Base-by-base conservation (phyloP, 2,888 invertebrate genomes). In the Rhingia rostrata region DNA sequence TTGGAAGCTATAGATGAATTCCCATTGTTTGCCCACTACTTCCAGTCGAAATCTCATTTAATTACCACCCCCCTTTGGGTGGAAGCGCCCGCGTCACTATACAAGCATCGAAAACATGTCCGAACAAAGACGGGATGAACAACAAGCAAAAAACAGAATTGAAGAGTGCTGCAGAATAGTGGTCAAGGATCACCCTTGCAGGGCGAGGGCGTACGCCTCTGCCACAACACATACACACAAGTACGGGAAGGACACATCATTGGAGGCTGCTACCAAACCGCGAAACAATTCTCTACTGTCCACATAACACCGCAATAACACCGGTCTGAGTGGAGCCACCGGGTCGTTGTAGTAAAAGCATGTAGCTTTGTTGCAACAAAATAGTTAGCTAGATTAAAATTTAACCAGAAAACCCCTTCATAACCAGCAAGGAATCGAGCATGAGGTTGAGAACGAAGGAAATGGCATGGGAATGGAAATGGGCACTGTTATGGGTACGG, bases 301-400 rank as follows among this genome's bases (percentile, higher is more conserved):
- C 80, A 80, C 80, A 84, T 80, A 84, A 84, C 66, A 79, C 83
- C 83, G 74, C 79, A 79, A 74, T 79, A 84, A 79, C 79, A 84
- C 70, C 70, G 80, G 84, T 84, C 75, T 84, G 84, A 83, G 83
- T 79, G 79, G 45, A 83, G 73, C 79, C 79, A 83, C 77, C 41
- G 58, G 66, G 47, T 77, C 54, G 47, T 77, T 47, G 60, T 66
- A 64, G 77, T 77, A 72, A 72, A 77, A 72, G 82, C 61, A 78
- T 82, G 72, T 82, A 54, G 60, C 45, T 9, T 22, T 41, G 37
- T 51, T 67, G 72, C 63, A 83, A 69, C 83, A 74, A 74, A 73
- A 83, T 84, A 84, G 84, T 75, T 74, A 79, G 80, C 74, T 74
- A 84, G 84, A 84, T 84, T 84, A 84, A 84, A 84, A 66, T 84